Evolutionary conservation across 2,797 vertebrate genomes (phyloP), one percentile per base, ranked within the genome.

Genomic region (Cygnus olor): DNA sequence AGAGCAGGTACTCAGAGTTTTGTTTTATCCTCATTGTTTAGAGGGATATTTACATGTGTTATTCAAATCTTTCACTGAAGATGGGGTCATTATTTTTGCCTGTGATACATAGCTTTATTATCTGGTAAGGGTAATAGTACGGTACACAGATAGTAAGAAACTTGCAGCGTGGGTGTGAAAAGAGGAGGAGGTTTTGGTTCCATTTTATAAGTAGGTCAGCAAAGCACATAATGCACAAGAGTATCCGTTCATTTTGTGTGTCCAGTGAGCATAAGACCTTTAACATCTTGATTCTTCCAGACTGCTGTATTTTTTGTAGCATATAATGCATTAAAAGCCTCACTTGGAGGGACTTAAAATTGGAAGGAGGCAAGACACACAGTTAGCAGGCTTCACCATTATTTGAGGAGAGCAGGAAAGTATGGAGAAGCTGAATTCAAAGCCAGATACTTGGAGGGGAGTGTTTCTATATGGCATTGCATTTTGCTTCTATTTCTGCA

Each of bases 201-300:
- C 0, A 0, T 90, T 90, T 94, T 87, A 27, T 63, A 66, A 58
- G 63, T 42, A 20, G 42, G 5, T 77, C 47, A 40, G 6, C 71
- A 72, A 78, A 28, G 28, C 45, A 65, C 69, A 16, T 80, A 61
- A 54, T 57, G 58, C 66, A 71, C 32, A 36, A 32, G 44, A n/a
- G 4, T 4, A 10, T 70, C 54, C 40, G 6, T 88, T 93, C 18
- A 40, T 80, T 88, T 80, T 74, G 19, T 85, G 14, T 80, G 40
- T 80, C 80, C 57, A 42, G 0, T 91, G 89, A 93, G 42, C 49
- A 27, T 38, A 61, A 80, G 69, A 84, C 45, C 69, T 88, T 92
- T 85, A 88, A 80, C 47, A 38, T 80, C 24, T 42, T 53, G 21
- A 34, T 88, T 89, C 72, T 91, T 92, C 82, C 58, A 42, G 57